Evolutionary conservation across 2,113 vertebrate genomes (phyloP).

Genomic region (Falco punctatus): DNA sequence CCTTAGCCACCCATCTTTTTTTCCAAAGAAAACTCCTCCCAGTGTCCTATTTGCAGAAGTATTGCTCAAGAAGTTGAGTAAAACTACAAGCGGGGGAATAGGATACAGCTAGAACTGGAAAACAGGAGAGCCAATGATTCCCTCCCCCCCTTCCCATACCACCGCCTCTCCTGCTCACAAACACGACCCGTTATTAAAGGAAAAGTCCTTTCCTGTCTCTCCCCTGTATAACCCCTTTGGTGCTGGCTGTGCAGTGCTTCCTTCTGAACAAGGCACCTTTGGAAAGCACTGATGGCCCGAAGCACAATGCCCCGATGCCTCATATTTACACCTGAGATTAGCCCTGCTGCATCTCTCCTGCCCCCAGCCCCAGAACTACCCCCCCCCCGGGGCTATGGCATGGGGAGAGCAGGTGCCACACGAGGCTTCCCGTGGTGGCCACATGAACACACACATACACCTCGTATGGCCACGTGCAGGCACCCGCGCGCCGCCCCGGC

Average conservation of each 20-base stretch:
- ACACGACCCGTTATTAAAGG: neutral
- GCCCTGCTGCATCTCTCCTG: neutral
- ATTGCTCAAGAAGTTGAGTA: conserved; percentile 14
- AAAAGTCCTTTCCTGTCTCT: neutral
- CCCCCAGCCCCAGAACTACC: neutral
- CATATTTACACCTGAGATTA: conserved; percentile 54
- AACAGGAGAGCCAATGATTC: neutral
- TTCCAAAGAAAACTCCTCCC: neutral
- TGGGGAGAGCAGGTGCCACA: neutral
- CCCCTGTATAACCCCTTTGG: neutral
- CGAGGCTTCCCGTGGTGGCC: neutral
- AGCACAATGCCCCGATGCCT: neutral
- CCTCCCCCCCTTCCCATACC: neutral
- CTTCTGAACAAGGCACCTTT: conserved; percentile 36
- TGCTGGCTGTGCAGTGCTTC: neutral
- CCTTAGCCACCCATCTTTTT: neutral
- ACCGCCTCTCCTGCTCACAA: neutral
- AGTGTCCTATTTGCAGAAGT: neutral
- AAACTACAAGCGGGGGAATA: neutral
- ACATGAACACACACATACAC: neutral
- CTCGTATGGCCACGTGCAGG: fast-evolving
- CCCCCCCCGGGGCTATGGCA: neutral
- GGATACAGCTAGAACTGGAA: neutral
- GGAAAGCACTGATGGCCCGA: neutral
- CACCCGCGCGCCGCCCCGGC: neutral